phyloP scores from a whole-genome alignment of 64 coral and sea anemone species.

The Hydrozoanthus tunicans region DNA sequence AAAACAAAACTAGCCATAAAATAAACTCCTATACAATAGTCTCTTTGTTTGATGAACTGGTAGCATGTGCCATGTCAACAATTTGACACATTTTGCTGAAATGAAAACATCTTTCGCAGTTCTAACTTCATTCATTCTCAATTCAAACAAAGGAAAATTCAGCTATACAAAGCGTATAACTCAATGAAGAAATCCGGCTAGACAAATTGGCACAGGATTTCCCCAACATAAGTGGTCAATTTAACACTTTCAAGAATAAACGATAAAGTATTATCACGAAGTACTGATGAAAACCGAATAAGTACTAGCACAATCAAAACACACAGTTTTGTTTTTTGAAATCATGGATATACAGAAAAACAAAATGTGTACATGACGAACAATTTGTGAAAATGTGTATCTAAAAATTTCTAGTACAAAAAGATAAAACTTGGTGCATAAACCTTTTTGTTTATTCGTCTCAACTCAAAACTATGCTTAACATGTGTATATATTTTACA shows the following conservation, averaged over 20 bases:
- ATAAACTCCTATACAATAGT: constrained; percentile 26
- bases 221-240: not conserved
- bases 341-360: not conserved
- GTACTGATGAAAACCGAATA: not conserved
- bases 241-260: not conserved
- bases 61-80: constrained; percentile 59
- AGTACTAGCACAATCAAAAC: not conserved
- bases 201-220: not conserved
- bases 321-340: not conserved
- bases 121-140: not conserved
- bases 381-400: not conserved
- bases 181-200: not conserved
- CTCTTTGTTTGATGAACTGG: constrained; percentile 45
- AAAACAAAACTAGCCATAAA: constrained; percentile 24
- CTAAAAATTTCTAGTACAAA: not conserved
- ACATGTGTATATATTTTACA: too few species aligned
- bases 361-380: not conserved
- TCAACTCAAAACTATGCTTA: not conserved
- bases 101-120: constrained; percentile 20
- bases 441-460: not conserved
- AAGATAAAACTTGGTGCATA: not conserved
- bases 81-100: constrained; percentile 41
- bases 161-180: constrained; percentile 11
- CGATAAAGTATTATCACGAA: constrained; percentile 7
- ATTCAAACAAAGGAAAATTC: constrained; percentile 32